Conservation (phyloP, 1,140 invertebrate genomes). For the Chironomus tepperi region DNA sequence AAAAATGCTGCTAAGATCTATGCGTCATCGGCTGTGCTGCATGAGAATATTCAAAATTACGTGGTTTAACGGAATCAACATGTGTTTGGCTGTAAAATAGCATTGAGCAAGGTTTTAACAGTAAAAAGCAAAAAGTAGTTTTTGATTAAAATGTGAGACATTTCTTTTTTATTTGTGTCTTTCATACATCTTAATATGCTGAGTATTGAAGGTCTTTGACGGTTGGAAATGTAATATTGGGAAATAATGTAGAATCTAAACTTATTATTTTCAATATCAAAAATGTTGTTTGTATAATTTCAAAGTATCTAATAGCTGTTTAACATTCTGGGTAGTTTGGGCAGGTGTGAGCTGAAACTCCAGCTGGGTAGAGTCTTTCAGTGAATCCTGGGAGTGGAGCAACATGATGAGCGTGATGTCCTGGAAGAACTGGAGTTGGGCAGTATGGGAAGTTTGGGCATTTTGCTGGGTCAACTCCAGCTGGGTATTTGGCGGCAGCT, state of each 20-base stretch:
- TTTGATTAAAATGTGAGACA: constrained; percentile 14
- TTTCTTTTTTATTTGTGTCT: not conserved
- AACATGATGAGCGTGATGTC: constrained; percentile 28
- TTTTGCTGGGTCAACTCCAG: constrained; percentile 39
- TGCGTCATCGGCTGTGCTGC: too few species aligned
- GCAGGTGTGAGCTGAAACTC: constrained; percentile 39
- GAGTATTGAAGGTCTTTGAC: too few species aligned
- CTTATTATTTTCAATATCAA: too few species aligned
- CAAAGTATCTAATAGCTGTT: not conserved
- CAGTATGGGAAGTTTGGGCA: constrained; percentile 43
- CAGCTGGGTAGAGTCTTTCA: constrained; percentile 40
- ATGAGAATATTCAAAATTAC: too few species aligned
- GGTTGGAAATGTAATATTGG: too few species aligned
- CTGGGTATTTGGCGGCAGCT: constrained; percentile 39
- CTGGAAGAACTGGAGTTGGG: constrained; percentile 35
- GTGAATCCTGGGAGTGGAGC: constrained; percentile 38
- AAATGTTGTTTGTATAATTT: not conserved
- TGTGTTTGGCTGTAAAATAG: too few species aligned
- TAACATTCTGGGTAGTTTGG: constrained; percentile 42
- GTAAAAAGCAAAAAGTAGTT: not conserved
- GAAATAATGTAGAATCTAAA: too few species aligned
- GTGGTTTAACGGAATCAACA: too few species aligned
- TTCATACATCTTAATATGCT: constrained; percentile 13
- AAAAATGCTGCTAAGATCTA: too few species aligned
- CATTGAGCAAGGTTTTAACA: too few species aligned